Conservation (phyloP, 1,140 invertebrate species). For the Myzus persicae region DNA sequence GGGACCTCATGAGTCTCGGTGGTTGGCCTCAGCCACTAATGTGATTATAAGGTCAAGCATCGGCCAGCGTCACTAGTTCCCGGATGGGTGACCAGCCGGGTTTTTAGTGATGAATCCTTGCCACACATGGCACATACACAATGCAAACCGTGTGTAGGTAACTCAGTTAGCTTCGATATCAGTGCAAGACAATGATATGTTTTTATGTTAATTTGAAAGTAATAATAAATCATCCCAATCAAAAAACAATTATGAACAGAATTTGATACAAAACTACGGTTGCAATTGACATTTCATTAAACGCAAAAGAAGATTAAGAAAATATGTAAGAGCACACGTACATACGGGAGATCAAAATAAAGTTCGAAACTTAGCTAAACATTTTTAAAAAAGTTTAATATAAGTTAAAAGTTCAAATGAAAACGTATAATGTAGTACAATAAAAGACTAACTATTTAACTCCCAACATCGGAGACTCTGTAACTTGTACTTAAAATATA, state of each 20-base stretch:
- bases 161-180: not conserved
- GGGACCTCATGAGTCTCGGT: too few species aligned
- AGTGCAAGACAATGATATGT: not conserved
- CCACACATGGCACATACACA: too few species aligned
- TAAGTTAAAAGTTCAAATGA: not conserved
- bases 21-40: too few species aligned
- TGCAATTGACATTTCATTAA: not conserved
- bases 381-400: too few species aligned
- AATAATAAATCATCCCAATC: not conserved
- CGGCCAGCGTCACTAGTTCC: too few species aligned
- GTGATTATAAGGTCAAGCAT: too few species aligned
- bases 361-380: not conserved
- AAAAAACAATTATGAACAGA: not conserved
- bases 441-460: not conserved
- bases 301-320: not conserved
- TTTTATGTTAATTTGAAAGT: not conserved
- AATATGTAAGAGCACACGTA: not conserved
- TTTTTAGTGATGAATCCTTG: too few species aligned
- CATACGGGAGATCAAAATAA: not conserved
- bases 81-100: too few species aligned
- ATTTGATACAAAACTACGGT: not conserved
- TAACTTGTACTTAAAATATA: not conserved
- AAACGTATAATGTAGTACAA: not conserved
- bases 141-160: not conserved
- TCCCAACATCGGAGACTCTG: not conserved